A percentile compares a stretch with the other conserved stretches of the same genome.
Conservation (phyloP, 2,113 vertebrate genomes). For the Elephas maximus region DNA sequence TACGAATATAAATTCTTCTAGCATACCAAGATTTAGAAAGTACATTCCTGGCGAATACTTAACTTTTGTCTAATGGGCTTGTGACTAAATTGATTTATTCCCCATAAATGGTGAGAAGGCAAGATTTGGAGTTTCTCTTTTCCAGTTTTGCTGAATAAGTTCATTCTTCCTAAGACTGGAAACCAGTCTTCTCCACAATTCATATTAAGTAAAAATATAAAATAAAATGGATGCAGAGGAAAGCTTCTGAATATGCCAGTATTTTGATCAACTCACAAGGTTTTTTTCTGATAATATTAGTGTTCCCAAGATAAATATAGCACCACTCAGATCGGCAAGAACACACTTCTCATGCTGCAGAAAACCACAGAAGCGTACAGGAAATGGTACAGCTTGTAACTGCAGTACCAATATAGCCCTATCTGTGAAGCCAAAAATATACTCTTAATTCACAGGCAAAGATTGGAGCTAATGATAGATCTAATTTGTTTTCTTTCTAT, state of each 20-base stretch:
- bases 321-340: slow-evolving; percentile 76
- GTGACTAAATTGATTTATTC: slow-evolving; percentile 2
- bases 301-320: slow-evolving; percentile 83
- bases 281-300: slow-evolving; percentile 76
- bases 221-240: neutral
- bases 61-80: neutral
- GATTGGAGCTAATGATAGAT: slow-evolving; percentile 57
- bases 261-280: slow-evolving; percentile 71
- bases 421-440: slow-evolving; percentile 82
- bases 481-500: slow-evolving; percentile 70
- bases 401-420: slow-evolving; percentile 79
- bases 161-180: slow-evolving; percentile 47
- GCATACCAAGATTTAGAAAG: slow-evolving; percentile 52
- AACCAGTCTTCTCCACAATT: slow-evolving; percentile 32
- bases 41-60: slow-evolving; percentile 54
- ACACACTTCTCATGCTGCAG: slow-evolving; percentile 61
- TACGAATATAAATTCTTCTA: slow-evolving; percentile 7
- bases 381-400: slow-evolving; percentile 72
- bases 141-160: slow-evolving; percentile 59
- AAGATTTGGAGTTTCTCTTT: slow-evolving; percentile 28
- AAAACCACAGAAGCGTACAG: slow-evolving; percentile 34
- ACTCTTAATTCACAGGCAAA: slow-evolving; percentile 58
- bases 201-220: slow-evolving; percentile 49
- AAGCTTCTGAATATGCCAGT: slow-evolving; percentile 33
- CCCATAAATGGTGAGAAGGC: slow-evolving; percentile 44